These are phyloP conservation scores for Trissolcus brochymenae DNA, from an alignment of 2,888 invertebrate genomes.

Conservation along the genomic window DNA sequence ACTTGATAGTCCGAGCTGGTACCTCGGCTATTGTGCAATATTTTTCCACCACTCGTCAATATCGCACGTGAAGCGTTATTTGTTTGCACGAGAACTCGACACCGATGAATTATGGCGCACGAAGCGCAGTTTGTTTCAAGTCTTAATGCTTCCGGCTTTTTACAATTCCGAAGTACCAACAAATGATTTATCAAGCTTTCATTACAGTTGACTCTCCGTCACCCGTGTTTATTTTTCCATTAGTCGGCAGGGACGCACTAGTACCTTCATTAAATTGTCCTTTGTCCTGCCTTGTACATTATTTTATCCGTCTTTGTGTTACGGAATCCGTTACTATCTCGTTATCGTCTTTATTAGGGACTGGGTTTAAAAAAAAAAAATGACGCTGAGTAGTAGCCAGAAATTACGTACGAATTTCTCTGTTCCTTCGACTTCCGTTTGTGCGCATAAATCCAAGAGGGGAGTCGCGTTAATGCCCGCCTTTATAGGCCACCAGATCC, in stretches of 20 bases:
- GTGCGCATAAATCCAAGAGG: constrained; percentile 39
- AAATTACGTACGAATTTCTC: constrained; percentile 49
- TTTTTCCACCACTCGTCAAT: no score
- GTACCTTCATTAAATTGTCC: constrained; percentile 37
- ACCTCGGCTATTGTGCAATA: not conserved
- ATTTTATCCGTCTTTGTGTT: constrained; percentile 40
- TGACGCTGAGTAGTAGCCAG: constrained; percentile 37
- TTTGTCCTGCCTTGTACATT: constrained; percentile 29
- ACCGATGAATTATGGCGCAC: no score
- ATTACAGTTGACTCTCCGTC: no score
- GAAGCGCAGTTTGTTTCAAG: no score
- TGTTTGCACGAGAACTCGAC: no score
- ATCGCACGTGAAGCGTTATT: no score
- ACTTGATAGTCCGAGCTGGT: no score
- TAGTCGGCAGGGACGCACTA: constrained; percentile 1
- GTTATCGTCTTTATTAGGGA: constrained; percentile 68
- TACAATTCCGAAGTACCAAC: no score
- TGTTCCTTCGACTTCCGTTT: constrained; percentile 38
- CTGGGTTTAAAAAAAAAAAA: constrained; percentile 46
- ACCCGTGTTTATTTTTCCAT: no score
- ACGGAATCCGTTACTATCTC: constrained; percentile 61
- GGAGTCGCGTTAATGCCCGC: constrained; percentile 44
- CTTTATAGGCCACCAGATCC: constrained; percentile 25
- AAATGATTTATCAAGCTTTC: no score
- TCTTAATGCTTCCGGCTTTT: no score